These are phyloP conservation scores for Dryoscopus gambensis DNA, from an alignment of 2,113 vertebrate genomes.

Conservation along the genomic window DNA sequence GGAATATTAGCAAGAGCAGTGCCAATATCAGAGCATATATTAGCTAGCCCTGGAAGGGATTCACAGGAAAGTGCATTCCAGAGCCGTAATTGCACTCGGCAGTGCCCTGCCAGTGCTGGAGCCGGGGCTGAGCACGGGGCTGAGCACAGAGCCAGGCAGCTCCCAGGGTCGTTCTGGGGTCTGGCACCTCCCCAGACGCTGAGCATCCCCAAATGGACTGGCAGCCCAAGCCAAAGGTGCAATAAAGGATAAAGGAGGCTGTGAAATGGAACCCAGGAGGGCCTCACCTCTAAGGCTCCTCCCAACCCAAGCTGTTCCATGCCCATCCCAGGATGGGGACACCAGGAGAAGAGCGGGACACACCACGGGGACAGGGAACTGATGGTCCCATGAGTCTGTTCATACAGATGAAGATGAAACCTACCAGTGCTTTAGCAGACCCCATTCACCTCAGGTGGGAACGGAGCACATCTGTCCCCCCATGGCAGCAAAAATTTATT, in stretches of 20 bases:
- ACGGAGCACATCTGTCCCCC: background rate
- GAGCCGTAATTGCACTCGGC: background rate
- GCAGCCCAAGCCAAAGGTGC: background rate
- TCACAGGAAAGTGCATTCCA: background rate
- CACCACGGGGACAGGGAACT: background rate
- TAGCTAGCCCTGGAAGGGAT: background rate
- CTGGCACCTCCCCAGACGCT: background rate
- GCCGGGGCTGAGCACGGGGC: background rate
- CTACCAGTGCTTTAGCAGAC: background rate
- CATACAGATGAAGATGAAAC: background rate
- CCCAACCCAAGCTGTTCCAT: background rate
- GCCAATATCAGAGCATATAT: constrained; percentile 29
- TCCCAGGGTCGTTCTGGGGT: fast-evolving
- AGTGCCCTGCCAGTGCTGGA: background rate
- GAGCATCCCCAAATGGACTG: background rate
- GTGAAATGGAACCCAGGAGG: fast-evolving
- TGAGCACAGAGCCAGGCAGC: background rate
- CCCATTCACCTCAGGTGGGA: background rate
- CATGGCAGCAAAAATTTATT: background rate
- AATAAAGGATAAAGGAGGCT: background rate
- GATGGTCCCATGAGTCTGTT: background rate
- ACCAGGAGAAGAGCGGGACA: background rate
- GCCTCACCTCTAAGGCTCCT: background rate
- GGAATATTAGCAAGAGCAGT: background rate
- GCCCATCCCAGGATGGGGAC: background rate